Evolutionary conservation across 2,797 vertebrate genomes (phyloP).

Genomic region (Echeneis naucrates): DNA sequence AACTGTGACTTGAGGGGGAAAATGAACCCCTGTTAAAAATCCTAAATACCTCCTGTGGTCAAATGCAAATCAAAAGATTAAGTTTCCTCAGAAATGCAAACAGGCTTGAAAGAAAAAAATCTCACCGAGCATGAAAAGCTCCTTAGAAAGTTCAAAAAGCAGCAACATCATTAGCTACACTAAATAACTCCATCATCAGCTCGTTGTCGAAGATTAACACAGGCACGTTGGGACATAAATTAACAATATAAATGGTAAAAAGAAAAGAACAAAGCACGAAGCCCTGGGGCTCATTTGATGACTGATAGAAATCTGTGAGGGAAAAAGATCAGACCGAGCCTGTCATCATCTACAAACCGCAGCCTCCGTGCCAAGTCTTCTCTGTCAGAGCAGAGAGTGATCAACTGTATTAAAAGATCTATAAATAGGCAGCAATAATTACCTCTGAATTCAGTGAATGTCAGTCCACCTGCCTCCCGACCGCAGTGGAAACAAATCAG

Average conservation of each 20-base stretch:
- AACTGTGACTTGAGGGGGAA: background rate
- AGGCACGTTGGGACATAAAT: constrained; percentile 37
- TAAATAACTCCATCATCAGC: constrained; percentile 15
- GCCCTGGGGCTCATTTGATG: constrained; percentile 34
- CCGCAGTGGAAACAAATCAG: background rate
- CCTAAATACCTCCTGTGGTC: background rate
- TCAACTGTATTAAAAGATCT: constrained; percentile 57
- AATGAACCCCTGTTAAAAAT: background rate
- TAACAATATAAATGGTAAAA: constrained; percentile 37
- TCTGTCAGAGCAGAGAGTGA: constrained; percentile 48
- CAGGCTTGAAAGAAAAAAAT: constrained; percentile 1
- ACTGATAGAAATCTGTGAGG: constrained; percentile 49
- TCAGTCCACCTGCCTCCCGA: constrained; percentile 33
- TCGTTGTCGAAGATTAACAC: constrained; percentile 34
- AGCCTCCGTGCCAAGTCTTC: constrained; percentile 48
- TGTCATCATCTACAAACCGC: constrained; percentile 49
- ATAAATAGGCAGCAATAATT: constrained; percentile 64
- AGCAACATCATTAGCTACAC: constrained; percentile 41
- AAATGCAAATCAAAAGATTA: constrained; percentile 21
- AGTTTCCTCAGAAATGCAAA: background rate
- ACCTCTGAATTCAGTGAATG: constrained; percentile 35
- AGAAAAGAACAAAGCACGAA: constrained; percentile 23
- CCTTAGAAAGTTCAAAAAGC: constrained; percentile 17
- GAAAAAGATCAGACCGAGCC: constrained; percentile 49
- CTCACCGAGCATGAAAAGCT: constrained; percentile 23